Evolutionary conservation across 2,888 invertebrate species (phyloP).

Genomic region (Acronicta leporina): DNA sequence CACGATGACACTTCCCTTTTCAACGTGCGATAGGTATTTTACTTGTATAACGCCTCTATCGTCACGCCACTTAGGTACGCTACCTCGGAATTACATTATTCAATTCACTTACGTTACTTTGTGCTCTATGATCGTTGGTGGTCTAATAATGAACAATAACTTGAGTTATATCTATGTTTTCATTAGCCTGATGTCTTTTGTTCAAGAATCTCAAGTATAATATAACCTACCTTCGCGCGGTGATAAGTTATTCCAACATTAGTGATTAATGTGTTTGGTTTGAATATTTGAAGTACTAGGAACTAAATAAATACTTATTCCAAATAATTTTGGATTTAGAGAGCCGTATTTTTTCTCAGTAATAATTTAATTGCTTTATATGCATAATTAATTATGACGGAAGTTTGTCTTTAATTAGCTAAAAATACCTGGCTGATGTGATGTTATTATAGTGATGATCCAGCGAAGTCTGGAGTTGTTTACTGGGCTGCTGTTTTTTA

Average conservation of each 20-base stretch:
- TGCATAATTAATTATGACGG: slow-evolving; percentile 1
- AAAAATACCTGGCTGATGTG: slow-evolving; percentile 1
- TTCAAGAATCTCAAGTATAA: no score
- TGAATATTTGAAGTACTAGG: background rate
- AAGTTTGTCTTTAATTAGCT: slow-evolving; percentile 3
- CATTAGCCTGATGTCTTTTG: no score
- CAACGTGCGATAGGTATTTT: slow-evolving; percentile 51
- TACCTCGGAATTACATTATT: slow-evolving; percentile 62
- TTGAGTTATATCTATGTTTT: background rate
- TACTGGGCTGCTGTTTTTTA: slow-evolving; percentile 46
- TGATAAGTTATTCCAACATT: background rate
- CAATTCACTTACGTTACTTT: slow-evolving; percentile 55
- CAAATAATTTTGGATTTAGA: no score
- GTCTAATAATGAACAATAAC: slow-evolving; percentile 50
- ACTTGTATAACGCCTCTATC: slow-evolving; percentile 54
- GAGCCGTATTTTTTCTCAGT: background rate
- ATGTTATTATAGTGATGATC: slow-evolving; percentile 28
- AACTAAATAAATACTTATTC: no score
- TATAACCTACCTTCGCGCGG: background rate
- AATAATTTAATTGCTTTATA: background rate
- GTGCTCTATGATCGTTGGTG: slow-evolving; percentile 61
- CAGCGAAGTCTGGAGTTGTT: slow-evolving; percentile 26
- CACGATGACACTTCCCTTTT: slow-evolving; percentile 56
- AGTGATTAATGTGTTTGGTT: background rate
- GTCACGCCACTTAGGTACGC: slow-evolving; percentile 65